Evolutionary conservation across 2,888 invertebrate genomes (phyloP), one percentile per base, ranked within the genome.

Genomic region (Noctua pronuba): DNA sequence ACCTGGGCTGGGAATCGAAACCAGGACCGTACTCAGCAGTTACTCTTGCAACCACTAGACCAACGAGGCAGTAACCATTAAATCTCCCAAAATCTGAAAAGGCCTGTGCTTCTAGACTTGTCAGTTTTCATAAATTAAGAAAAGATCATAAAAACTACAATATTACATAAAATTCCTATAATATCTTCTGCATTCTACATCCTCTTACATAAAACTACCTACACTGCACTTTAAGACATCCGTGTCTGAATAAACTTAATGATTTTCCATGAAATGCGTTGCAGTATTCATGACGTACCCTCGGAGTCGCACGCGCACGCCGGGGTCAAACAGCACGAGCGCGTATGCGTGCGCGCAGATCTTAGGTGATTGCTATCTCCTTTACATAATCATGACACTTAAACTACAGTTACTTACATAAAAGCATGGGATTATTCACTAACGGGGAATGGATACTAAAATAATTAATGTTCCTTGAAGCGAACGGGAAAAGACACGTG

Each of bases 271-370:
- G 78, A 88, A 87, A 67, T 82, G 78, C 79, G 52, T 69, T 75
- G 75, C 83, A 77, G 76, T 88, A 79, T 86, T 83, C 88, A 81
- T 83, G 86, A 75, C 72, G 68, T 76, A 68, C 62, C 31, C 60
- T 41, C 70, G 52, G 74, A 80, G 82, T 75, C 85, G 76, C 82
- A 76, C 79, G 71, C 77, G 87, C 88, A 88, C 60, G 67, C 16
- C 75, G 68, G 73, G 84, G 84, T 84, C 84, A 84, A 86, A 83
- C 71, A 79, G 75, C 86, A 86, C 79, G 86, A 79, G 86, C 79
- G 83, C 75, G 76, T 68, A 70, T 82, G 82, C 76, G 46, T 79
- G 70, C 79, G 68, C 64, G 49, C 77, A 68, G 49, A 73, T 79
- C 86, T 84, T 75, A 41, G 38, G 58, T 62, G 75, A 84, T 84